These are phyloP conservation scores for Gibbula magus DNA, from an alignment of 2,888 invertebrate genomes.

Conservation along the genomic window DNA sequence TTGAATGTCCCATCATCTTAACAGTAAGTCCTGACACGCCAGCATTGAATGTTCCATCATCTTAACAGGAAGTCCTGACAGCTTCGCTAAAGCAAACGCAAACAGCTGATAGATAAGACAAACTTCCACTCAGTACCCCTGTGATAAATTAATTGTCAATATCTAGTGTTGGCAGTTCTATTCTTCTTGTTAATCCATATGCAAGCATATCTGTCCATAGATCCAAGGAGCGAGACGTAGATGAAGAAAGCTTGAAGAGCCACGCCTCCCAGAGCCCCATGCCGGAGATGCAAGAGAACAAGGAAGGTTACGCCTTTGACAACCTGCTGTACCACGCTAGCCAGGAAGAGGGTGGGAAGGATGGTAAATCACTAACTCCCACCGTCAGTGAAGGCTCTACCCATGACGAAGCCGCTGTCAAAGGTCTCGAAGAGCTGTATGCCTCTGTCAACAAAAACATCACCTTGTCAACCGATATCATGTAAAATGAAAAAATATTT, in stretches of 20 bases:
- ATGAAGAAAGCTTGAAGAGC: background rate
- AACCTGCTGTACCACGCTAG: background rate
- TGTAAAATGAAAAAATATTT: background rate
- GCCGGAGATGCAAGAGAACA: background rate
- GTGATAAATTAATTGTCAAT: too few species aligned
- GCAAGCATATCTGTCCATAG: too few species aligned
- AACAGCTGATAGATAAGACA: too few species aligned
- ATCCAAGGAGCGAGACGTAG: background rate
- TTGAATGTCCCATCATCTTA: too few species aligned
- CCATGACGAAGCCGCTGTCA: background rate
- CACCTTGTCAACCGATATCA: background rate
- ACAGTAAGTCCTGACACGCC: too few species aligned
- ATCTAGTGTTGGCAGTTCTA: too few species aligned
- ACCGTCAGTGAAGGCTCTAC: background rate
- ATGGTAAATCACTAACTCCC: background rate
- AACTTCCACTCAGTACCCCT: too few species aligned
- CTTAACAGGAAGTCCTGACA: too few species aligned
- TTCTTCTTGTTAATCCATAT: too few species aligned
- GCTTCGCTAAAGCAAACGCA: too few species aligned
- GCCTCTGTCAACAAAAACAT: slow-evolving; percentile 6
- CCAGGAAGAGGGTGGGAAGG: background rate
- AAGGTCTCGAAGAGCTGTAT: background rate
- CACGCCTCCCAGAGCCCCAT: background rate
- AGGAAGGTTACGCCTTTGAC: background rate
- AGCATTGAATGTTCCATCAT: too few species aligned